Percentiles rank a stretch among this genome's conserved stretches.
Evolutionary conservation across 2,113 vertebrate genomes (phyloP).

Genomic region (Embiotoca jacksoni): DNA sequence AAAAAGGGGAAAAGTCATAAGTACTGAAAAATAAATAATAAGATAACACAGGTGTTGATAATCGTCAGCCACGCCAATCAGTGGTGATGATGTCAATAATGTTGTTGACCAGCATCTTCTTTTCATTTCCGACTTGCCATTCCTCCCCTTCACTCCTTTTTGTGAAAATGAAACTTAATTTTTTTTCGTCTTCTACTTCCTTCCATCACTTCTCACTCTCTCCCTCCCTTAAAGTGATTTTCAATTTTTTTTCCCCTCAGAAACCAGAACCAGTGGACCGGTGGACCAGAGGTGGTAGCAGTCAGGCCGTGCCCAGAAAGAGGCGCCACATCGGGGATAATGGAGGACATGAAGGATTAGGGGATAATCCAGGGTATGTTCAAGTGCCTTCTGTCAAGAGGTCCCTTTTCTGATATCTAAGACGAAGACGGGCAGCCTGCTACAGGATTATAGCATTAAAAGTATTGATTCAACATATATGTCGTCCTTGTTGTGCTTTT

Average conservation of each 20-base stretch:
- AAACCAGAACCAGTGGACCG: conserved; percentile 19
- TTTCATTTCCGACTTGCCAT: conserved; percentile 12
- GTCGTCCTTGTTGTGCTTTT: conserved; percentile 8
- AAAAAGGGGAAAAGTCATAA: no score
- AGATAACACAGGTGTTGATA: no score
- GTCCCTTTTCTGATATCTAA: conserved; percentile 33
- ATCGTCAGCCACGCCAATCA: no score
- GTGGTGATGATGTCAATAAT: no score
- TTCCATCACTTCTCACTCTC: conserved; percentile 6
- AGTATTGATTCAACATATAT: conserved; percentile 33
- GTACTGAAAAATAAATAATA: no score
- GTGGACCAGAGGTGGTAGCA: conserved; percentile 2
- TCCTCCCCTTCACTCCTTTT: conserved; percentile 31
- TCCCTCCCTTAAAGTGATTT: neutral
- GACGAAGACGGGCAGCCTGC: conserved; percentile 40
- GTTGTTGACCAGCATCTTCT: neutral
- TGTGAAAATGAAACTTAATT: conserved; percentile 9
- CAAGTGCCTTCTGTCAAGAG: conserved; percentile 55
- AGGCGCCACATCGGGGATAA: conserved; percentile 28
- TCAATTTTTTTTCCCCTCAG: conserved; percentile 45
- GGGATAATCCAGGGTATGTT: conserved; percentile 76
- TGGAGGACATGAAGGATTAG: conserved; percentile 72
- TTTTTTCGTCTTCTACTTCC: neutral
- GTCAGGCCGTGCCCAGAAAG: conserved; percentile 16
- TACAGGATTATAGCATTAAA: conserved; percentile 67